Evolutionary conservation across 2,888 invertebrate species (phyloP).

Genomic region (Tryphoninae sp.): DNA sequence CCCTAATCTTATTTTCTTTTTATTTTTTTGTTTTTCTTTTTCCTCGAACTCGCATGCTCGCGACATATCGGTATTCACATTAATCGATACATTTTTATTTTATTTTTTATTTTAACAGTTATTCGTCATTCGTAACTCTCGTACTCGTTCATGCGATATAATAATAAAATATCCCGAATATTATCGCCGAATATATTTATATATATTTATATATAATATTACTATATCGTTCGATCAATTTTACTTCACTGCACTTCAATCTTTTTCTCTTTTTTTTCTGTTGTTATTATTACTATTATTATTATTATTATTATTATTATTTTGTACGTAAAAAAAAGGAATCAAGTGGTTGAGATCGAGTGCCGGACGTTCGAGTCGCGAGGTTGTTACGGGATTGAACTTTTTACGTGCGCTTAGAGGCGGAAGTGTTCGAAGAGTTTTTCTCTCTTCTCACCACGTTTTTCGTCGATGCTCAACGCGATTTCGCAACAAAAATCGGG

Average conservation of each 20-base stretch:
- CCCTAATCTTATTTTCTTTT: background rate
- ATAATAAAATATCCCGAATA: conserved; percentile 60
- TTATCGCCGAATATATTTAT: conserved; percentile 38
- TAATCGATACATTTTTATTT: conserved; percentile 19
- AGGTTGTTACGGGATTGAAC: conserved; percentile 21
- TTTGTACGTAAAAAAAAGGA: conserved; percentile 20
- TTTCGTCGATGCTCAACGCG: conserved; percentile 43
- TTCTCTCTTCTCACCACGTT: conserved; percentile 8
- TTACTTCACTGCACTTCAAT: conserved; percentile 8
- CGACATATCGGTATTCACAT: conserved; percentile 32
- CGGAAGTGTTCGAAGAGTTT: conserved; percentile 11
- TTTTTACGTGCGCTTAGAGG: conserved; percentile 36
- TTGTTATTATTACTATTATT: background rate
- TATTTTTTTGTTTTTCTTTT: no score
- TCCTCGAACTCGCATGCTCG: background rate
- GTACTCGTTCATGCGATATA: conserved; percentile 22
- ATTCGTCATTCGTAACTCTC: conserved; percentile 38
- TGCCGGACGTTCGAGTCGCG: conserved; percentile 9
- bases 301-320: background rate
- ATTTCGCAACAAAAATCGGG: background rate
- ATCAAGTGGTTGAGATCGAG: conserved; percentile 3
- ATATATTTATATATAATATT: background rate
- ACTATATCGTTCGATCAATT: background rate
- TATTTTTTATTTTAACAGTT: conserved; percentile 36
- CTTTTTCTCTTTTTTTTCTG: background rate